Base-by-base conservation (phyloP, 2,113 vertebrate genomes). In the Actenoides hombroni region DNA sequence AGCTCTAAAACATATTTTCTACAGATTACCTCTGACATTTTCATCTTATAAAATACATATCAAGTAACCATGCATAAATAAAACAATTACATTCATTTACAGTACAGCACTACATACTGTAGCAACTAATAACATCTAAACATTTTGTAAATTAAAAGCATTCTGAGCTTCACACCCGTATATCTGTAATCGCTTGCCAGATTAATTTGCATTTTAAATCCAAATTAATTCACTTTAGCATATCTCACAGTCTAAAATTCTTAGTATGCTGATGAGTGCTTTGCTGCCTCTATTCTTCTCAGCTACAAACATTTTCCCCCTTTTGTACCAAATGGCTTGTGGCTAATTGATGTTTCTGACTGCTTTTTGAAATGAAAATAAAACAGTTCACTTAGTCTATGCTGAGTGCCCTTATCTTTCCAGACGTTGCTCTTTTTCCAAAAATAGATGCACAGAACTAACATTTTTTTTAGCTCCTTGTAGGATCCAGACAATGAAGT, bases 171-270 rank as follows among this genome's bases (percentile, higher is more conserved):
- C 98, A 97, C 97, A 98, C 98, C 98, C 98, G 98, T 98, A 98
- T 98, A 99, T 98, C 98, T 98, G 98, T 98, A 99, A 99, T 99
- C 98, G 96, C 98, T 98, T 96, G 93, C 98, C 98, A 98, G 98
- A 98, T 98, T 98, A 98, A 99, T 99, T 99, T 99, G 99, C 99
- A 99, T 99, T 98, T 99, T 99, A 99, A 99, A 99, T 99, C 99
- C 99, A 99, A 99, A 99, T 99, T 99, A 99, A 99, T 99, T 99
- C 99, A 99, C 98, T 99, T 99, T 99, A 98, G 98, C 98, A 98
- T 99, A 99, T 99, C 99, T 99, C 98, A 98, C 98, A 98, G 97
- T 98, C 97, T 97, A 98, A 98, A 98, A 98, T 97, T 98, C 98
- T 99, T 98, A 98, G 99, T 99, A 99, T 99, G 98, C 99, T 99